Conservation (phyloP, 2,113 vertebrate species). For the Catharus minimus region DNA sequence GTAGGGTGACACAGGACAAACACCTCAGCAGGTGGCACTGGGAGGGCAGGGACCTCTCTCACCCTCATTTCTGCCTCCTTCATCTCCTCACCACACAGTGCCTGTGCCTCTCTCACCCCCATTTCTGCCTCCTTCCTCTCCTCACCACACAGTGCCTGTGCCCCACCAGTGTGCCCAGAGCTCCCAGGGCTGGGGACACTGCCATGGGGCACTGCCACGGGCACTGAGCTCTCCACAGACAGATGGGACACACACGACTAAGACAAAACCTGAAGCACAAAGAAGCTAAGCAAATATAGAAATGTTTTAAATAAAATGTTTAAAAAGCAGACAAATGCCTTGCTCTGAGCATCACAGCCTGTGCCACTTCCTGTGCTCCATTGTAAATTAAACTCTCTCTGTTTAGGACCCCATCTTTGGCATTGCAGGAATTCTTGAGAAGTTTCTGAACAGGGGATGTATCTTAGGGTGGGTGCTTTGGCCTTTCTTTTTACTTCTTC, state of each 20-base stretch:
- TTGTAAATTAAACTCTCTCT: not conserved
- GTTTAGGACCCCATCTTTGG: not conserved
- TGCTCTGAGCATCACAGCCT: not conserved
- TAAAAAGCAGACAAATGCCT: not conserved
- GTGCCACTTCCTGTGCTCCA: not conserved
- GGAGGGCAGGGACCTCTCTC: not conserved
- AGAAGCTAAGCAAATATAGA: not conserved
- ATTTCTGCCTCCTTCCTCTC: not conserved
- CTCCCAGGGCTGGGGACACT: not conserved
- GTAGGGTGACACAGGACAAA: not conserved
- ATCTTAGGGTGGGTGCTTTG: not conserved
- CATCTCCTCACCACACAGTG: rapidly evolving
- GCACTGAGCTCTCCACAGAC: rapidly evolving
- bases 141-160: rapidly evolving
- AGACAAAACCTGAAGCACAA: not conserved
- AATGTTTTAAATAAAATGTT: not conserved
- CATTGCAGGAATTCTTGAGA: not conserved
- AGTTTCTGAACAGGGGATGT: not conserved
- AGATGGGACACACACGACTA: not conserved
- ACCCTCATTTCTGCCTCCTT: not conserved
- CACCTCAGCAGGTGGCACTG: not conserved
- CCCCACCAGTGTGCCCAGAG: not conserved
- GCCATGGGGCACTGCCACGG: not conserved
- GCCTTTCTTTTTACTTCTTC: not conserved
- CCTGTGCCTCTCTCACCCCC: not conserved